phyloP scores from a whole-genome alignment of 64 coral and sea anemone genomes.

The Acropora tenuis region DNA sequence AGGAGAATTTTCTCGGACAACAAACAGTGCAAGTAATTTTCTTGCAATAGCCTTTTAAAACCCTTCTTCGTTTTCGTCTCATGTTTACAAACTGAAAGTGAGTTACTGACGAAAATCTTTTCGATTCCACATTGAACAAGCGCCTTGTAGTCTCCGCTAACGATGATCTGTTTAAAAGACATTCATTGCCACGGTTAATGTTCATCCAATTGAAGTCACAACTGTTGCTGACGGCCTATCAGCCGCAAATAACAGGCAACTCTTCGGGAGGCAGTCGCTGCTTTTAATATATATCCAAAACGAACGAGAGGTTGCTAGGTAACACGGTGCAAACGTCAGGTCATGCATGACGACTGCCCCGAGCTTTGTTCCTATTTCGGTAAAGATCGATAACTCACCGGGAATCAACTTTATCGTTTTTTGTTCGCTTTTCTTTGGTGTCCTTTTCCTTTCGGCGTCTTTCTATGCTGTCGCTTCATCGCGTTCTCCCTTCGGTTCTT shows the following conservation, averaged over 20 bases:
- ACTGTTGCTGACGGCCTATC: neutral
- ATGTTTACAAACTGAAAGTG: too few species aligned
- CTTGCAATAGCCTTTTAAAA: too few species aligned
- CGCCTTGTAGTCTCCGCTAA: too few species aligned
- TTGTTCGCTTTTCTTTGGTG: neutral
- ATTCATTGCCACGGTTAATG: neutral
- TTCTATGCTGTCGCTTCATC: slow-evolving; percentile 78
- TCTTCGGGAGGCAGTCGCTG: neutral
- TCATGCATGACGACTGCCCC: neutral
- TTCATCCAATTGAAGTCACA: neutral
- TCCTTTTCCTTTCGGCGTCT: slow-evolving; percentile 28
- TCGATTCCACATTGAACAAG: too few species aligned
- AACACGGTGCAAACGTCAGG: neutral
- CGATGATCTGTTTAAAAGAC: too few species aligned
- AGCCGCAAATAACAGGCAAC: neutral
- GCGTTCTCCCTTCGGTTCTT: slow-evolving; percentile 73
- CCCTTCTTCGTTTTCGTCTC: too few species aligned
- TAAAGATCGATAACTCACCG: too few species aligned
- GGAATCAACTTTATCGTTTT: neutral
- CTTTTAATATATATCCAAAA: neutral
- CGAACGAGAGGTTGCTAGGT: too few species aligned
- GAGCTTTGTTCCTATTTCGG: neutral
- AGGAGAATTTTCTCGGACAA: too few species aligned
- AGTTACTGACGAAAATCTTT: too few species aligned
- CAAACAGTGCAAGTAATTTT: too few species aligned